Percentiles rank a stretch among this genome's conserved stretches.
These are phyloP conservation scores for Oryctolagus cuniculus DNA, from an alignment of 2,113 vertebrate species.

Conservation along the genomic window DNA sequence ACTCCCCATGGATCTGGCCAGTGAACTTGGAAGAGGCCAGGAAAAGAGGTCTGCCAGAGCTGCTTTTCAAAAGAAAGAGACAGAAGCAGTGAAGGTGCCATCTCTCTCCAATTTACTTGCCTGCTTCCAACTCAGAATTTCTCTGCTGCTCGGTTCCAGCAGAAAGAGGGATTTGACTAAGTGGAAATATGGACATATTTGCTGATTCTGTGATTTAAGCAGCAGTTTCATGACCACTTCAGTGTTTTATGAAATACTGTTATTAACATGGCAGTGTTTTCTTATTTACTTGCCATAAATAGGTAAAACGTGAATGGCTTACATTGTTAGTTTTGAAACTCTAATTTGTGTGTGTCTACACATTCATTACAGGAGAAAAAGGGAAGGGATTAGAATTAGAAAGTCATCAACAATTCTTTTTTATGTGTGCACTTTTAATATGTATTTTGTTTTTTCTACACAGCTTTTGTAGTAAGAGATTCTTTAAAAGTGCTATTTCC, in stretches of 20 bases:
- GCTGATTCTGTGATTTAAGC: background rate
- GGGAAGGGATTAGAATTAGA: background rate
- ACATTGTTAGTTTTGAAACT: conserved; percentile 12
- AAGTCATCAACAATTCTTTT: background rate
- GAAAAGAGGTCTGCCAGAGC: background rate
- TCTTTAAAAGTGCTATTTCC: conserved; percentile 13
- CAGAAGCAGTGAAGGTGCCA: background rate
- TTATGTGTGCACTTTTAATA: background rate
- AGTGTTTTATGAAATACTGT: background rate
- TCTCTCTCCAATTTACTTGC: background rate
- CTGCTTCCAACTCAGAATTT: background rate
- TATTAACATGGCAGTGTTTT: background rate
- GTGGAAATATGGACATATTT: background rate
- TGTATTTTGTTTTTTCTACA: conserved; percentile 13
- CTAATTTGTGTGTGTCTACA: background rate
- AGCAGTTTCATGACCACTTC: background rate
- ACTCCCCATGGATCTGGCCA: background rate
- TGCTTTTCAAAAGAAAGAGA: background rate
- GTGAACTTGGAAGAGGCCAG: background rate
- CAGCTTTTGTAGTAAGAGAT: conserved; percentile 12
- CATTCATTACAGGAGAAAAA: background rate
- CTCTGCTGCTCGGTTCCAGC: conserved; percentile 37
- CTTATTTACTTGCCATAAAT: conserved; percentile 33
- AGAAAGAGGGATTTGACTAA: conserved; percentile 7
- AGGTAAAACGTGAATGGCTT: background rate